Base-by-base conservation (phyloP, 2,888 invertebrate species). In the Scrobipalpa costella region DNA sequence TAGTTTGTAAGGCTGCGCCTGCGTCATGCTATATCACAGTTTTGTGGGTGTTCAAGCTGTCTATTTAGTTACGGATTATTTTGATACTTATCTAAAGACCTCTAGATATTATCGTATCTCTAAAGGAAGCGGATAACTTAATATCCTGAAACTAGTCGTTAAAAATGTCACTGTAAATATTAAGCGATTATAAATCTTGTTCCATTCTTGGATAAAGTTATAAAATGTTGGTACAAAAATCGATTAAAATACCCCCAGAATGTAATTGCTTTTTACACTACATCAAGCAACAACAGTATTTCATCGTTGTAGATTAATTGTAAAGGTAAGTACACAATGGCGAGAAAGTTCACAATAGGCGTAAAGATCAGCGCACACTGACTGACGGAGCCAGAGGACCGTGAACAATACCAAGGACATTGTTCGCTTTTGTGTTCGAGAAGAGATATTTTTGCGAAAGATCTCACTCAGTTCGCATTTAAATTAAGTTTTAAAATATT, bases 321-420 rank as follows among this genome's bases (percentile, higher is more conserved):
- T 15, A 44, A 15, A 44, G 44, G n/a, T 5, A 44, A n/a, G 6
- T 40, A 13, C 40, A 44, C 5, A 52, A 21, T 19, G 27, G 50
- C 21, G 40, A 44, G 44, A 59, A 44, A 44, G 59, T 59, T 33
- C 44, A 44, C 57, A 44, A 47, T 59, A n/a, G 44, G 44, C 59
- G 59, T 44, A 38, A 57, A 57, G 71, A 74, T 76, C 73, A 73
- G 57, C 63, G 68, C 67, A 68, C 71, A 71, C 66, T n/a, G 21
- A 59, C 7, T 2, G 27, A 21, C 21, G n/a, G 38, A 61, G 61
- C 63, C 60, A 47, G 68, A 66, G 65, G 70, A 63, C 63, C 66
- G 57, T 19, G 27, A 21, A 57, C 57, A 38, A 57, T 38, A 38
- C 17, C 38, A 57, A 21, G 5, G 36, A 19, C 40, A 55, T 40